Base-by-base conservation (phyloP, 2,888 invertebrate genomes). In the Eubasilissa splendida region DNA sequence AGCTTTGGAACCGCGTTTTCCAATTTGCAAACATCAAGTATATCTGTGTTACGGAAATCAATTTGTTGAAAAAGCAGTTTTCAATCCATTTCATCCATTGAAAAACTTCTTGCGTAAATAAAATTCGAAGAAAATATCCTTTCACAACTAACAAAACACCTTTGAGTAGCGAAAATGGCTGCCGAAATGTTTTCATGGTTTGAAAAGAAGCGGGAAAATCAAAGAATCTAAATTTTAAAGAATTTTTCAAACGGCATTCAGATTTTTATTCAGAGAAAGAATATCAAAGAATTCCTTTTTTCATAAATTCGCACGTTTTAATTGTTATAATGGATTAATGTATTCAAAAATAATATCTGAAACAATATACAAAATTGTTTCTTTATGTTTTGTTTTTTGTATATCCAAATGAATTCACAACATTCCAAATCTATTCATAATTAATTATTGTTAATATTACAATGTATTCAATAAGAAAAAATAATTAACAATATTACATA, bases 41-140 rank as follows among this genome's bases (percentile, higher is more conserved):
- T 66, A 52, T 66, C 66, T 66, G 42, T 66, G 66, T 3, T 42
- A 11, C 52, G 12, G 12, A 66, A 66, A 66, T 66, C 66, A 66
- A 66, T 66, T 66, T 50, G 5, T 66, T 66, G n/a, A 12, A 66
- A 63, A 66, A 66, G 66, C 66, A n/a, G 66, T 31, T 66, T 66
- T 42, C 50, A 66, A 66, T 66, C 50, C n/a, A 42, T 66, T 66
- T 42, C 66, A 9, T 33, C 9, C 66, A 42, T 42, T 9, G 33
- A 33, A 50, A 66, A 66, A 66, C 50, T 66, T 66, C 66, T 66
- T 50, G 33, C 50, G 50, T 50, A 66, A 66, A 66, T 66, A 66
- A 42, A 66, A 66, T 42, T 66, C 66, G 11, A 52, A 52, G 66
- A 66, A 63, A 63, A 66, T 50, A n/a, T 42, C 33, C 50, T 66